Evolutionary conservation across 2,797 vertebrate species (phyloP), one percentile per base, ranked within the genome.

Genomic region (Tragelaphus eurycerus): DNA sequence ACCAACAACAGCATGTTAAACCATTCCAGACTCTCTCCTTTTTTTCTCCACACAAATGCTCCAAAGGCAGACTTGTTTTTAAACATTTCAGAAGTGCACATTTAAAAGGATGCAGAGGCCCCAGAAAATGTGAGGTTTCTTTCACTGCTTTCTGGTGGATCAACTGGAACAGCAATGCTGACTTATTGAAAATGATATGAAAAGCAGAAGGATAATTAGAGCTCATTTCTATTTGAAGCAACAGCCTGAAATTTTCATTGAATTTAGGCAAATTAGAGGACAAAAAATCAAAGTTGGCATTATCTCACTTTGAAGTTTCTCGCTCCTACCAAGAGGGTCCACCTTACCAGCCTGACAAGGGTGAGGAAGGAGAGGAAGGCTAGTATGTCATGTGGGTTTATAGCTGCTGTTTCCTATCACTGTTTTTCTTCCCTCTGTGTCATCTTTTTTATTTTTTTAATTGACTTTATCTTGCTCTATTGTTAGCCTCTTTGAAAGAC

Each of bases 141-240:
- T 94, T 55, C 15, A 48, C 10, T 3, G n/a, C 64, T 95, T 96
- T 96, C 71, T 60, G 23, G 74, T 43, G 95, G 96, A 86, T 93
- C 85, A 31, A 55, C 23, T 43, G 7, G 12, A 93, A 38, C 34
- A 93, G 3, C 29, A 62, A 78, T 78, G 95, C 67, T 86, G 95
- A 91, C 52, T 96, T 94, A 91, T 1, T 92, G 59, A 95, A 98
- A 97, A 92, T 81, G 82, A 81, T 96, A 78, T 48, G 90, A 95
- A 92, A 87, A 91, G 87, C 96, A 95, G 90, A 82, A 84, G 50
- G 90, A 90, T 87, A 93, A 97, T 97, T 95, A 97, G 86, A 90
- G 85, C 88, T 96, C 50, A 16, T 95, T 98, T 97, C 95, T 93
- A n/a, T 57, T 95, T 52, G 52, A 83, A 95, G 94, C 71, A 76